Evolutionary conservation across 1,140 invertebrate species (phyloP).

Genomic region (Stegodyphus dumicola): DNA sequence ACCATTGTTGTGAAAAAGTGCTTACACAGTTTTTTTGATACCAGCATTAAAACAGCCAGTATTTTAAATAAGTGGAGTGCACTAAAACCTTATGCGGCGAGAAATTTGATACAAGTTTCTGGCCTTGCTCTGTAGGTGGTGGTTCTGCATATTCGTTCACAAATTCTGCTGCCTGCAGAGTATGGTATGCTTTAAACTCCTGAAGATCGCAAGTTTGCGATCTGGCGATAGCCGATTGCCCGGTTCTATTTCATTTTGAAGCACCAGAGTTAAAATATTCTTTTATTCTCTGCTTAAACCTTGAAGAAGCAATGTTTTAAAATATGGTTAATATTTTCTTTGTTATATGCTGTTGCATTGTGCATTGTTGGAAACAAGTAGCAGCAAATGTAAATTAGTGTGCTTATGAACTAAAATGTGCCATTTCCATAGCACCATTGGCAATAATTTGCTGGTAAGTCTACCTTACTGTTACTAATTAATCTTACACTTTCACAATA

Average conservation of each 20-base stretch:
- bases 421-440: not conserved
- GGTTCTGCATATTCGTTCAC: not conserved
- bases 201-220: conserved; percentile 33
- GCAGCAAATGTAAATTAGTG: too few relatives aligned
- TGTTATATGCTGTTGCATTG: not conserved
- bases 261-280: not conserved
- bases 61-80: not conserved
- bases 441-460: too few relatives aligned
- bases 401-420: not conserved
- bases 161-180: not conserved
- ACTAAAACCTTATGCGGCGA: not conserved
- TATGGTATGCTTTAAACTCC: conserved; percentile 1
- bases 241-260: not conserved
- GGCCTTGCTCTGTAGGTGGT: not conserved
- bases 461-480: too few relatives aligned
- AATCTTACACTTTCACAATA: too few relatives aligned
- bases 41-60: not conserved
- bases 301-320: not conserved
- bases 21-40: too few relatives aligned
- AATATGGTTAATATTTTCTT: not conserved
- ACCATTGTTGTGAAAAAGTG: too few relatives aligned
- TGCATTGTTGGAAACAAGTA: too few relatives aligned
- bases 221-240: conserved; percentile 21
- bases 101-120: not conserved
- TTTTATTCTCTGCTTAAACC: not conserved